phyloP scores from a whole-genome alignment of 2,888 invertebrate genomes.

The Lepeophtheirus nordmannii region DNA sequence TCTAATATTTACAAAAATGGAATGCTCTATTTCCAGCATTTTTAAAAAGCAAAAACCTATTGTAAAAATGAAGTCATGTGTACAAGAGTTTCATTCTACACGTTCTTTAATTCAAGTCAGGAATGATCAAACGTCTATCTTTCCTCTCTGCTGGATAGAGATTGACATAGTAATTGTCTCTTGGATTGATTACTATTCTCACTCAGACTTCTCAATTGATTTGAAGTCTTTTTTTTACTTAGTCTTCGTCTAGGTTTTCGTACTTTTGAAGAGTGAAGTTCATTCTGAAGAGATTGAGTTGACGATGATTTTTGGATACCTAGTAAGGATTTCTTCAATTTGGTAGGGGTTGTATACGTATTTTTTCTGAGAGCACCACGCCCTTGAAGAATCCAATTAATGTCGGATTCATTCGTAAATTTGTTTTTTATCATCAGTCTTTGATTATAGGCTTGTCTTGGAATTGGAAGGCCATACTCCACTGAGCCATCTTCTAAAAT shows the following conservation, averaged over 20 bases:
- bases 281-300: not conserved
- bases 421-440: conserved; percentile 25
- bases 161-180: not conserved
- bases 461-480: conserved; percentile 52
- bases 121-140: not conserved
- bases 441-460: conserved; percentile 30
- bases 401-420: conserved; percentile 44
- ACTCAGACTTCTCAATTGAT: not conserved
- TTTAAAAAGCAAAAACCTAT: too few species aligned
- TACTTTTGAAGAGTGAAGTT: not conserved
- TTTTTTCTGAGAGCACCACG: conserved; percentile 10
- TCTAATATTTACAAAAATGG: too few species aligned
- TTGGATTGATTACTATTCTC: not conserved
- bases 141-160: conserved; percentile 4
- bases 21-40: too few species aligned
- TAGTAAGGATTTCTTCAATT: not conserved
- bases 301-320: not conserved
- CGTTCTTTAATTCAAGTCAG: too few species aligned
- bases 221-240: not conserved
- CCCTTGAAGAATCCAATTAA: conserved; percentile 58
- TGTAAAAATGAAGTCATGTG: too few species aligned
- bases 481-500: conserved; percentile 55
- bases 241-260: not conserved
- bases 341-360: not conserved
- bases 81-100: too few species aligned